These are phyloP conservation scores for Anagrus nilaparvatae DNA, from an alignment of 1,140 invertebrate species.

Conservation along the genomic window DNA sequence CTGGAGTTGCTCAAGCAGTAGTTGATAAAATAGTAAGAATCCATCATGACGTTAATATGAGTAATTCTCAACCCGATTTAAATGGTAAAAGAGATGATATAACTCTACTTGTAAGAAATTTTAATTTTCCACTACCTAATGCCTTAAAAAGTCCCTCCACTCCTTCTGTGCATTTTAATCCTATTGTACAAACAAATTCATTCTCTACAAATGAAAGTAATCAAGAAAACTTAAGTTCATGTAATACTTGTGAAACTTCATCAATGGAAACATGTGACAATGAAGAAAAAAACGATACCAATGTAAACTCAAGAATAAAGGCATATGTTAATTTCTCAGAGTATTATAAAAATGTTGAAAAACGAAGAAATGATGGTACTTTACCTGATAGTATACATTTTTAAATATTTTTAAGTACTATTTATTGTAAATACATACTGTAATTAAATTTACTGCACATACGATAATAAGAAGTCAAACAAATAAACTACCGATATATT, in stretches of 20 bases:
- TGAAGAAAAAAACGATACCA: slow-evolving; percentile 28
- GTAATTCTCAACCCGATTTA: slow-evolving; percentile 42
- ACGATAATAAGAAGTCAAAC: too few relatives aligned
- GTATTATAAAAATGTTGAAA: slow-evolving; percentile 66
- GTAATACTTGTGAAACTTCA: background rate
- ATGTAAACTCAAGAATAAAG: slow-evolving; percentile 55
- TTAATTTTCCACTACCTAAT: slow-evolving; percentile 68
- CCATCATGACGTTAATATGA: slow-evolving; percentile 73
- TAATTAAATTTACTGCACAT: too few relatives aligned
- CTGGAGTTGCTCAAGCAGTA: slow-evolving; percentile 75
- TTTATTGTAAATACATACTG: too few relatives aligned
- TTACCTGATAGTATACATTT: slow-evolving; percentile 46
- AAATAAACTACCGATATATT: too few relatives aligned
- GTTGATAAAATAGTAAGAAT: slow-evolving; percentile 75
- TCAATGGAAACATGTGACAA: background rate
- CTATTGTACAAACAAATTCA: slow-evolving; percentile 44
- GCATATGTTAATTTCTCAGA: slow-evolving; percentile 79
- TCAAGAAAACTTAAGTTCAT: background rate
- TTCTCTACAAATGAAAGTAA: slow-evolving; percentile 11
- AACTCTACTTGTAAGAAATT: slow-evolving; percentile 76
- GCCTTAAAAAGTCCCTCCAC: slow-evolving; percentile 44
- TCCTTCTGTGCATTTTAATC: slow-evolving; percentile 48
- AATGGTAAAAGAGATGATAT: slow-evolving; percentile 62
- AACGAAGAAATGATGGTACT: slow-evolving; percentile 47
- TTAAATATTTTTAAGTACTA: too few relatives aligned